Conservation (phyloP, 2,888 invertebrate species). For the Hirtodrosophila cameraria region DNA sequence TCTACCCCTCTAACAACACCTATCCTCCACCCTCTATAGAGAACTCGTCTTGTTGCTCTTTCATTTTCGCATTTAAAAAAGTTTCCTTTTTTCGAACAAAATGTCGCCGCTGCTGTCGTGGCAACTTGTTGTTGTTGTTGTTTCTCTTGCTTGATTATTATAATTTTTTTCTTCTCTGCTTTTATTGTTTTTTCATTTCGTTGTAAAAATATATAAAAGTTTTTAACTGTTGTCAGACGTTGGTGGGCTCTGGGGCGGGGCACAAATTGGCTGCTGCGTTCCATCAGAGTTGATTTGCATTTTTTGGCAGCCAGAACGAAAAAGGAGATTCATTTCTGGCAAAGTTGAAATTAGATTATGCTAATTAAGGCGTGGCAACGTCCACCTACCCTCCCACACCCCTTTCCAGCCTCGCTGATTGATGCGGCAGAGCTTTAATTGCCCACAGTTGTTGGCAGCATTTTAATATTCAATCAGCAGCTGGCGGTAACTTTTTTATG, state of each 20-base stretch:
- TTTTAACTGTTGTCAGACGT: slow-evolving; percentile 58
- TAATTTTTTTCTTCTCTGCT: slow-evolving; percentile 32
- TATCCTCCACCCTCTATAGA: background rate
- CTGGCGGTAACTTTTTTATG: slow-evolving; percentile 59
- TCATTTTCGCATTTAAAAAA: slow-evolving; percentile 79
- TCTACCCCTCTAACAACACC: background rate
- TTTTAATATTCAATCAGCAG: slow-evolving; percentile 78
- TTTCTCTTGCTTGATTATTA: slow-evolving; percentile 25
- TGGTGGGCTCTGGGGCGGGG: background rate
- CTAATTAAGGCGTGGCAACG: slow-evolving; percentile 74
- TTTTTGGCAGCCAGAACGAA: slow-evolving; percentile 49
- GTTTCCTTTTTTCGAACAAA: slow-evolving; percentile 63
- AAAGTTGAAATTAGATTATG: slow-evolving; percentile 81
- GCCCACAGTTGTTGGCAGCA: slow-evolving; percentile 44
- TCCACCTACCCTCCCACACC: background rate
- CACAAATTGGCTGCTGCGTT: slow-evolving; percentile 54
- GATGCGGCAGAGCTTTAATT: slow-evolving; percentile 69
- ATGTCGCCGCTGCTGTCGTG: slow-evolving; percentile 44
- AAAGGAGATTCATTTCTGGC: slow-evolving; percentile 37
- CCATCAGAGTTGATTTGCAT: slow-evolving; percentile 58
- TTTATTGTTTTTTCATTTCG: slow-evolving; percentile 78
- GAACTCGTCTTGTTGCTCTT: slow-evolving; percentile 69
- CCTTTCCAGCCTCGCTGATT: slow-evolving; percentile 46
- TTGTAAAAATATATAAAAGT: slow-evolving; percentile 77
- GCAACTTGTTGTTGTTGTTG: slow-evolving; percentile 26